These are phyloP conservation scores for Vanacampus margaritifer DNA, from an alignment of 2,113 vertebrate species.

Conservation along the genomic window DNA sequence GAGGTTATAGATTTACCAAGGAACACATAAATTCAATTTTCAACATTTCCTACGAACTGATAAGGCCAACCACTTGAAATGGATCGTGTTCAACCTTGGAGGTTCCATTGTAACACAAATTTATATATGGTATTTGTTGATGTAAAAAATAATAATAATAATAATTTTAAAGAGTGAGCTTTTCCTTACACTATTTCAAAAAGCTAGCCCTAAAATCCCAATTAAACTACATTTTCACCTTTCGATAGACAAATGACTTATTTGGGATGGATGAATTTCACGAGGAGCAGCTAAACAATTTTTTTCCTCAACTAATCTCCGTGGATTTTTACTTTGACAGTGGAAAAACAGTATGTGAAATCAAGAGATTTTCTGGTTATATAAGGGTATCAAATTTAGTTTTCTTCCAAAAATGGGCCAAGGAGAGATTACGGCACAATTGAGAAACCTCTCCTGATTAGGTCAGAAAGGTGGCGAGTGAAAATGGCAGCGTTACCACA, in stretches of 20 bases:
- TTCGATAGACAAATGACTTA: background rate
- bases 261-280: constrained; percentile 13
- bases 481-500: constrained; percentile 6
- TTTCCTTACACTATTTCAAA: no score
- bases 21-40: no score
- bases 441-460: background rate
- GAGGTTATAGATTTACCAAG: no score
- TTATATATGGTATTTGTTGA: no score
- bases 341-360: constrained; percentile 6
- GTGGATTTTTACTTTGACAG: constrained; percentile 24
- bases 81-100: no score
- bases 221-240: background rate
- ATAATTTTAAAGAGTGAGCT: no score
- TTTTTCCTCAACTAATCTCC: constrained; percentile 11
- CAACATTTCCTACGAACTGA: no score
- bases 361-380: constrained; percentile 1
- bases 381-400: background rate
- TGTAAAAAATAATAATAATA: no score
- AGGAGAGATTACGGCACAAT: background rate
- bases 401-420: background rate
- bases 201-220: background rate
- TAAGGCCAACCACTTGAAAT: no score
- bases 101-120: no score
- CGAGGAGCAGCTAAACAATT: constrained; percentile 29
- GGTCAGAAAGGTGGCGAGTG: constrained; percentile 15